phyloP scores from a whole-genome alignment of 2,113 vertebrate genomes.

The Lagenorhynchus albirostris region DNA sequence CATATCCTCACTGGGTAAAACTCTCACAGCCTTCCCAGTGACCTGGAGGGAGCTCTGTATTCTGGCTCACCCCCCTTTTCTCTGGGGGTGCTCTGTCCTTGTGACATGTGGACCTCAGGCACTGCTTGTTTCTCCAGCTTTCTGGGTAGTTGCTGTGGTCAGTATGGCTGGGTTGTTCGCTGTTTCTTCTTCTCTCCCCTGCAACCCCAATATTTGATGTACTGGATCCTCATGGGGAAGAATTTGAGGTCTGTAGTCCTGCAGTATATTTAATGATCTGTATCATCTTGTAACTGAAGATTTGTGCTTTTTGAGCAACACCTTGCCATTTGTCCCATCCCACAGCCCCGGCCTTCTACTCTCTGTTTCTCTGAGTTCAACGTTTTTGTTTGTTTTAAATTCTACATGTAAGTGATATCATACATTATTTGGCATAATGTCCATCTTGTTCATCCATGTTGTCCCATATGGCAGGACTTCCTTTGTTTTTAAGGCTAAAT shows the following conservation, averaged over 20 bases:
- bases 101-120: not conserved
- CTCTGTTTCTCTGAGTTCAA: not conserved
- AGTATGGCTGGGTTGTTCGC: not conserved
- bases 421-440: not conserved
- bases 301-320: not conserved
- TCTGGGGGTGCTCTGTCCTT: not conserved
- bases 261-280: not conserved
- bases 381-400: not conserved
- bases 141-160: not conserved
- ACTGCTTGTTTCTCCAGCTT: too few species aligned
- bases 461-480: not conserved
- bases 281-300: not conserved
- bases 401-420: not conserved
- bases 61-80: not conserved
- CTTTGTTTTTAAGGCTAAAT: not conserved
- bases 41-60: not conserved
- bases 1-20: not conserved
- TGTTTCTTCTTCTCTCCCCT: too few species aligned
- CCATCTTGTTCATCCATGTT: not conserved
- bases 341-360: not conserved
- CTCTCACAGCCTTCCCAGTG: too few species aligned
- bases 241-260: too few species aligned
- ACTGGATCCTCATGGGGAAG: fast-evolving
- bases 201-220: too few species aligned
- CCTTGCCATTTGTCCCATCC: not conserved